Base-by-base conservation (phyloP, 2,888 invertebrate genomes). In the Acronicta aceris region DNA sequence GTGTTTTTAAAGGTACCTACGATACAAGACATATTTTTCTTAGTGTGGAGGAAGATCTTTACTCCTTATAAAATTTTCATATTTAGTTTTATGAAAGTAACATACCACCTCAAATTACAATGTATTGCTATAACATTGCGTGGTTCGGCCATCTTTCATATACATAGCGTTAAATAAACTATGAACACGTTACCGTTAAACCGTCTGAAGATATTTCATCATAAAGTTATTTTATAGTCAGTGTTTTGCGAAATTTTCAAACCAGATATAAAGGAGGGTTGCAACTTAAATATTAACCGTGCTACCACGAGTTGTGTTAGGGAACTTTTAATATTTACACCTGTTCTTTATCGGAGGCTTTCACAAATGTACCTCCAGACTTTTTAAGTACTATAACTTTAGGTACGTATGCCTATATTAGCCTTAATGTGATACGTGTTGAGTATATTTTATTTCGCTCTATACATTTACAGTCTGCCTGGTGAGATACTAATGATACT, bases 161-260 rank as follows among this genome's bases (percentile, higher is more conserved):
- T n/a, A n/a, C n/a, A n/a, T 21, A 5, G 13, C 5, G 6, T 38
- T 13, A 53, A 57, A 70, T 57, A 57, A 53, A 41, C 55, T 65
- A 40, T 21, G 30, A 9, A 13, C 17, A 55, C 15, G 13, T 48
- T 41, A 8, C 16, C 30, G 45, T 48, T 45, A 40, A 59, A 36
- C 41, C 48, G 48, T 50, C 30, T 36, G 7, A 41, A 59, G 48
- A 55, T 59, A 48, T 71, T 48, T 59, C 51, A 54, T 52, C 54
- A 38, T 71, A 59, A 65, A 65, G 42, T 42, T 64, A 42, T 40
- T 67, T 65, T 59, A 65, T 51, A 12, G 54, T 38, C 41, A 9
- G 13, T 1, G n/a, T 48, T 55, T 48, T 54, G 41, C 27, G 4
- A 7, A 50, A 46, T 65, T 65, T 65, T 57, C 41, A 51, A 62